phyloP scores from a whole-genome alignment of 2,113 vertebrate species.

The Cygnus atratus region DNA sequence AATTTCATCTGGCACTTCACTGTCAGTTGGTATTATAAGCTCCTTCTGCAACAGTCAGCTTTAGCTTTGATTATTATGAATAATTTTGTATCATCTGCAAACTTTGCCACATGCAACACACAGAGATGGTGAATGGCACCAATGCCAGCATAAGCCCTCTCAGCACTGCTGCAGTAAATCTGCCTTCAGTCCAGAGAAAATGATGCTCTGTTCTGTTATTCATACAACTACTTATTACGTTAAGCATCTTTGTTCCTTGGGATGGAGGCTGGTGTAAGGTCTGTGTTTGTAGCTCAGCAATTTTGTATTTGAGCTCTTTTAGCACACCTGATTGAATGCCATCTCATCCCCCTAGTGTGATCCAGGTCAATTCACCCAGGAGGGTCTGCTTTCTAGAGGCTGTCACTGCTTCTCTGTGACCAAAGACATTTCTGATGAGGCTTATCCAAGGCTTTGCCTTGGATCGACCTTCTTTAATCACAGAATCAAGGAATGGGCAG shows the following conservation, averaged over 20 bases:
- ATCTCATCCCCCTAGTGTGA: background rate
- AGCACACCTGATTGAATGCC: background rate
- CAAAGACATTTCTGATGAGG: background rate
- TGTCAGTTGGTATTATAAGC: slow-evolving; percentile 34
- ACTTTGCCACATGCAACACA: background rate
- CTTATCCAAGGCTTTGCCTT: no score
- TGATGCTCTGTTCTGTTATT: background rate
- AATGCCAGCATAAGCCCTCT: background rate
- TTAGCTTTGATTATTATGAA: slow-evolving; percentile 45
- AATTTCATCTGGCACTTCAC: slow-evolving; percentile 46
- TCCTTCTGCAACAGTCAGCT: slow-evolving; percentile 49
- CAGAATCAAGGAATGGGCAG: no score
- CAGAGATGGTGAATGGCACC: background rate
- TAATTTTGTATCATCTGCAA: slow-evolving; percentile 33
- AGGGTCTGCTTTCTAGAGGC: background rate
- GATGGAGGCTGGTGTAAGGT: background rate
- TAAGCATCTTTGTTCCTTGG: background rate
- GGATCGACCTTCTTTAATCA: no score
- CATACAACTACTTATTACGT: background rate
- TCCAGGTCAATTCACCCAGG: background rate
- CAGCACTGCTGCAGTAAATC: background rate
- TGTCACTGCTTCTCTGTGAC: background rate
- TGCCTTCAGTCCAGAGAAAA: background rate
- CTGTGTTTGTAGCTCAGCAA: background rate
- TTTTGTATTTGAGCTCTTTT: background rate